Evolutionary conservation across 2,797 vertebrate genomes (phyloP), one percentile per base, ranked within the genome.

Genomic region (Mus minutoides): DNA sequence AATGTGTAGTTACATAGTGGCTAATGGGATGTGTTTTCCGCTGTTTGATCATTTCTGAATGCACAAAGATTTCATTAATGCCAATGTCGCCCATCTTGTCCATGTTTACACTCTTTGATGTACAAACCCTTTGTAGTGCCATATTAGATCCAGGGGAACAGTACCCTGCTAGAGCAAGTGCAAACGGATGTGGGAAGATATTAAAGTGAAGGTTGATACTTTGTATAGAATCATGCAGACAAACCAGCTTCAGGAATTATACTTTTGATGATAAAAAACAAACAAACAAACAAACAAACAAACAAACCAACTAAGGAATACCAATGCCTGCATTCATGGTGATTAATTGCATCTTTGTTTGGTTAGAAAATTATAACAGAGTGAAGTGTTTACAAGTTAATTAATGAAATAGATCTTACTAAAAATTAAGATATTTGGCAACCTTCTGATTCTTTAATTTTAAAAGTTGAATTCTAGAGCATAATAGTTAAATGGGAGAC

Each of bases 21-120:
- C 91, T 97, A 98, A 97, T 96, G 95, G 95, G 94, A 96, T 52
- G 90, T 93, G 5, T 96, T 98, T 98, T 97, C 21, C 64, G 88
- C 83, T 96, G 97, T 97, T 95, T 97, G 96, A 98, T 97, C 93
- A 98, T 96, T 96, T 96, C 77, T 95, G 94, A 92, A 95, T 97
- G 95, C 95, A 96, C 83, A 93, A 91, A 96, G 93, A 92, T 97
- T 97, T 97, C 0, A 1, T 96, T 97, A 97, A 91, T 96, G 92
- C 90, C 95, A 94, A 96, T 97, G 97, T 98, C 79, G 92, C 76
- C 88, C 94, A 96, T 92, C 90, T 93, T 86, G 91, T 96, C 83
- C 69, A 92, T 97, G 97, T 96, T 97, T 93, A 95, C 89, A 9
- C 75, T 85, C 96, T 98, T 97, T 97, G 94, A 97, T 97, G 94